These are phyloP conservation scores for Reticulitermes lucifugus DNA, from an alignment of 2,888 invertebrate species.

Conservation along the genomic window DNA sequence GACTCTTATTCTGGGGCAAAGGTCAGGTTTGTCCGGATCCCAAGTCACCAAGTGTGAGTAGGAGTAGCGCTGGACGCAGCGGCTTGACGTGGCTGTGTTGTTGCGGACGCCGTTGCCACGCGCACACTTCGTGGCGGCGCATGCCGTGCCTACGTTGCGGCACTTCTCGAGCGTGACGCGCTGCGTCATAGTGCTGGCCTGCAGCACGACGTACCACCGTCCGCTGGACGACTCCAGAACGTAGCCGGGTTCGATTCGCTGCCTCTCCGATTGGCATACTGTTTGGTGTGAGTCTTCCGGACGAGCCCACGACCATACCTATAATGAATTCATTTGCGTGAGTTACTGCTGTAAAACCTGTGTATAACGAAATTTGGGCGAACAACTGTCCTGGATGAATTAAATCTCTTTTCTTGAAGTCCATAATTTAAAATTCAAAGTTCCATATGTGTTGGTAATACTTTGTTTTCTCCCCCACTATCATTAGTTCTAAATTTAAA, in stretches of 20 bases:
- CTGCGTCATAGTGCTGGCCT: constrained; percentile 56
- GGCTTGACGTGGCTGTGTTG: constrained; percentile 43
- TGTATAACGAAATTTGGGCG: too few species aligned
- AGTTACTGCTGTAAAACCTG: too few species aligned
- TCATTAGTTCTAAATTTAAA: too few species aligned
- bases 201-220: constrained; percentile 58
- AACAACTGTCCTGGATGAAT: too few species aligned
- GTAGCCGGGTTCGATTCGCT: constrained; percentile 57
- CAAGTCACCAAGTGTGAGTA: constrained; percentile 57
- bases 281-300: constrained; percentile 9
- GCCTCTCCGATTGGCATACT: constrained; percentile 56
- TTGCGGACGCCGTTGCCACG: constrained; percentile 40
- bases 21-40: constrained; percentile 57
- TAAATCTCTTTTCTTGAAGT: too few species aligned
- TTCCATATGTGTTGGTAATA: too few species aligned
- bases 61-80: constrained; percentile 57
- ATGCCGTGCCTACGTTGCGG: constrained; percentile 50
- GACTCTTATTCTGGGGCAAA: constrained; percentile 57
- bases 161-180: constrained; percentile 57
- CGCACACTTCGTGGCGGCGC: constrained; percentile 48
- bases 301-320: constrained; percentile 53
- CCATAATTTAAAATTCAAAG: too few species aligned
- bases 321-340: not conserved
- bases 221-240: constrained; percentile 56
- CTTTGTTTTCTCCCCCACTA: too few species aligned